A percentile compares a stretch with the other conserved stretches of the same genome.
phyloP scores from a whole-genome alignment of 2,888 invertebrate genomes.

The Chaetogeoica ovagalla region DNA sequence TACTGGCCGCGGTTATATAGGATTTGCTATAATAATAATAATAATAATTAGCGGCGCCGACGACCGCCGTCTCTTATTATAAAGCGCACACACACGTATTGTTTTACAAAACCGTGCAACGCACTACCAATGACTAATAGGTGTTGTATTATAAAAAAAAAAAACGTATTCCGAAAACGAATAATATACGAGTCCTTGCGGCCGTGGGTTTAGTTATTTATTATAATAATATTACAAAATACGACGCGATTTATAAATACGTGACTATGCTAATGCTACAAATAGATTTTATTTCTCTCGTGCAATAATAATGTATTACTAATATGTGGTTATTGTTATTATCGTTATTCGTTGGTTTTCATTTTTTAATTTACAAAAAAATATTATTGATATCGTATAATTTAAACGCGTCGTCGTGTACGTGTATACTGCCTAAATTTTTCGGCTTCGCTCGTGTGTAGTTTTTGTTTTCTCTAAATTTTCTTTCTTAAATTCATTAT shows the following conservation, averaged over 20 bases:
- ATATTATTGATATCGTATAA: background rate
- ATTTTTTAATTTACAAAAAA: constrained; percentile 51
- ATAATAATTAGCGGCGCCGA: constrained; percentile 13
- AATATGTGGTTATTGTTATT: constrained; percentile 28
- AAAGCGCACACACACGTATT: no score
- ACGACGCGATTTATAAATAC: background rate
- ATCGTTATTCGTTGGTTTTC: constrained; percentile 32
- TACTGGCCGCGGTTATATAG: constrained; percentile 10
- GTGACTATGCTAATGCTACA: constrained; percentile 36
- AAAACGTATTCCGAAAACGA: constrained; percentile 25
- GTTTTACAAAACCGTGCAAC: no score
- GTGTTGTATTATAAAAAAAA: no score
- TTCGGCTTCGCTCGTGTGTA: no score
- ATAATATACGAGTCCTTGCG: constrained; percentile 15
- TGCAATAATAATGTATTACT: no score
- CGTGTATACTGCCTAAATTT: no score
- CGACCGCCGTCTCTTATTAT: background rate
- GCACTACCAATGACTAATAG: background rate
- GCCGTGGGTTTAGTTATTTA: constrained; percentile 16
- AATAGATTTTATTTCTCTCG: background rate
- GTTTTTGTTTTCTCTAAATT: no score
- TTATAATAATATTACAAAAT: background rate
- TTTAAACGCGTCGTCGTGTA: constrained; percentile 4
- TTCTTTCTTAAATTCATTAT: no score
- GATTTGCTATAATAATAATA: constrained; percentile 15